Percentiles rank a stretch among this genome's conserved stretches.
These are phyloP conservation scores for Tachyglossus aculeatus DNA, from an alignment of 2,797 vertebrate species.

Conservation along the genomic window DNA sequence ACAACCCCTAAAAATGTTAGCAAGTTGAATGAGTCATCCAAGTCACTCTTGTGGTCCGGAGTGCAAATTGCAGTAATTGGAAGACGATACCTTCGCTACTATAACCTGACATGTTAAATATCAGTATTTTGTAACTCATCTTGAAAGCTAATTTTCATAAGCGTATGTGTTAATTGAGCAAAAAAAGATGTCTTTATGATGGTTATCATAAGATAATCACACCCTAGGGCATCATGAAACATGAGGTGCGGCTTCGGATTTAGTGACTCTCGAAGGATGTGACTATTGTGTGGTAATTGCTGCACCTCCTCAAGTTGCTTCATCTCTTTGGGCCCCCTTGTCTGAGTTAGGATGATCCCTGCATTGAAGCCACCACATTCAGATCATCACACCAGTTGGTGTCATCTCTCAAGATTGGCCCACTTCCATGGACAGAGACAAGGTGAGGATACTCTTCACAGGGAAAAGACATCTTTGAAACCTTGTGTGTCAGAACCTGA, in stretches of 20 bases:
- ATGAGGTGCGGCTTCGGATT: conserved; percentile 57
- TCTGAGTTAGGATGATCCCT: conserved; percentile 28
- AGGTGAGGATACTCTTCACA: too few relatives aligned
- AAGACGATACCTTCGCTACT: conserved; percentile 63
- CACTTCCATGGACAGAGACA: too few relatives aligned
- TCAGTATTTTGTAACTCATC: conserved; percentile 68
- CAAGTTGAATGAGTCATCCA: conserved; percentile 60
- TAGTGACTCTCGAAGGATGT: conserved; percentile 60
- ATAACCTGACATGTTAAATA: conserved; percentile 66
- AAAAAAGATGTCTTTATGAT: conserved; percentile 67
- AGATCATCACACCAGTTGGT: conserved; percentile 58
- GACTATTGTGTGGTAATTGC: conserved; percentile 62
- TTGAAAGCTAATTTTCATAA: conserved; percentile 71
- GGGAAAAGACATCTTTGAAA: too few relatives aligned
- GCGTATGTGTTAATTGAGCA: conserved; percentile 72
- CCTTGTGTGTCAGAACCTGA: too few relatives aligned
- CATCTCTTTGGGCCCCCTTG: conserved; percentile 10
- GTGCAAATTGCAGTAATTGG: conserved; percentile 63
- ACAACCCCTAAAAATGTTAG: conserved; percentile 60
- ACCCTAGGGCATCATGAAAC: conserved; percentile 49
- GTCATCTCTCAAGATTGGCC: conserved; percentile 50
- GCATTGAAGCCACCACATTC: conserved; percentile 56
- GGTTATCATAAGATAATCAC: conserved; percentile 69
- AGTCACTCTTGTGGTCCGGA: conserved; percentile 61
- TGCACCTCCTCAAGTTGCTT: conserved; percentile 19